Evolutionary conservation across 2,888 invertebrate species (phyloP), one percentile per base, ranked within the genome.

Genomic region (Sarcophaga variegata): DNA sequence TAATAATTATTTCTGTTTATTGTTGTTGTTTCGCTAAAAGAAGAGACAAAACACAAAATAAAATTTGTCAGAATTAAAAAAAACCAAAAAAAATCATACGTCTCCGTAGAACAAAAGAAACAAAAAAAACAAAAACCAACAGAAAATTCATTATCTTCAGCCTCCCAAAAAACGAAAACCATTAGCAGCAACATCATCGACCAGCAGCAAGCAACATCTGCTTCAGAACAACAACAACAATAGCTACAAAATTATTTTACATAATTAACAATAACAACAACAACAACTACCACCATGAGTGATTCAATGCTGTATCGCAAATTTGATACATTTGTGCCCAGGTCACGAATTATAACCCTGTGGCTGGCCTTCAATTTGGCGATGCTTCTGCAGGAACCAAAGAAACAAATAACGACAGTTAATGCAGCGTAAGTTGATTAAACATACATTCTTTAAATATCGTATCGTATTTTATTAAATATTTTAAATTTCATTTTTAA

Each of bases 301-400:
- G 92, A 92, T 92, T 92, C 92, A 91, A 90, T 91, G 89, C 89
- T 90, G 90, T 91, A 93, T 89, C 92, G 90, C 88, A 91, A 90
- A 89, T 90, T 90, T 88, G 88, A 92, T 90, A 89, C 91, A 89
- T 88, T 92, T 90, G 89, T 91, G 89, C 92, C 93, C 89, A 91
- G 91, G 85, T 92, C 92, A 84, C 92, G 92, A 72, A 90, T 93
- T 88, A 90, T 93, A 79, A 93, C 93, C 88, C 91, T 93, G 86
- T 93, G 93, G 93, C 90, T 93, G 90, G 93, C 93, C 89, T 92
- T 93, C 81, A 93, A 93, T 88, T 89, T 93, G 91, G 93, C 93
- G 89, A 91, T 93, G 90, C 91, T 93, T 87, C 90, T 93, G 83
- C 93, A 93, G 91, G 93, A 93, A 89, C 92, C 93, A 89, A 90